Percentiles rank a stretch among this genome's conserved stretches.
phyloP scores from a whole-genome alignment of 2,797 vertebrate species.

The Sternotherus odoratus region DNA sequence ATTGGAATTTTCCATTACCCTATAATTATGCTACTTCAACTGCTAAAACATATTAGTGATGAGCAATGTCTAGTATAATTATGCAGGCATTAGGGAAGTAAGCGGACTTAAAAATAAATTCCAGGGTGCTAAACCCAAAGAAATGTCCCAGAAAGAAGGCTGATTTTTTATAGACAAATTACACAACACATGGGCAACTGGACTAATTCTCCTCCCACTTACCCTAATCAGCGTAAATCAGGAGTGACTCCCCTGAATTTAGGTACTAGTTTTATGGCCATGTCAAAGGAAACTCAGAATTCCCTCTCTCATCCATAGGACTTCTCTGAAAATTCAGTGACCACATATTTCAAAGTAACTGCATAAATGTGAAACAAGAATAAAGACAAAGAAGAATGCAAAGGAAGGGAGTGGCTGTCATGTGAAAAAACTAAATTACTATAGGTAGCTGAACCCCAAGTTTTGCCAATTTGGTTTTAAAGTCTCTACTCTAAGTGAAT shows the following conservation, averaged over 20 bases:
- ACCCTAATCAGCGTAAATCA: neutral
- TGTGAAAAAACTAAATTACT: neutral
- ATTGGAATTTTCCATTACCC: neutral
- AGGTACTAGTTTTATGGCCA: neutral
- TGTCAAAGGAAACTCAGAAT: neutral
- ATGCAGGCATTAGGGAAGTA: neutral
- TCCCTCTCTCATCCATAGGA: neutral
- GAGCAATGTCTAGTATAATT: neutral
- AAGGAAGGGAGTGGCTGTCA: rapidly evolving
- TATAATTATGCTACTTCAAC: neutral
- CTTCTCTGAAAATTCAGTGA: neutral
- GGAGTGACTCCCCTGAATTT: neutral
- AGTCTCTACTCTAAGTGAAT: neutral
- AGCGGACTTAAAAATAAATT: neutral
- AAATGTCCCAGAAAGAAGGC: neutral
- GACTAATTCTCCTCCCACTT: neutral
- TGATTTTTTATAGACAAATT: neutral
- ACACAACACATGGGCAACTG: neutral
- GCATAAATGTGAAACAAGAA: neutral
- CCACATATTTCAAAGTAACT: neutral
- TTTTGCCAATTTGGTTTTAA: neutral
- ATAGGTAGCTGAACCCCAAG: neutral
- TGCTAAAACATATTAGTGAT: neutral
- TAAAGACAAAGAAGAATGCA: neutral
- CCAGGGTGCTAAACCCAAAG: neutral